Evolutionary conservation across 2,113 vertebrate genomes (phyloP).

Genomic region (Carassius auratus): DNA sequence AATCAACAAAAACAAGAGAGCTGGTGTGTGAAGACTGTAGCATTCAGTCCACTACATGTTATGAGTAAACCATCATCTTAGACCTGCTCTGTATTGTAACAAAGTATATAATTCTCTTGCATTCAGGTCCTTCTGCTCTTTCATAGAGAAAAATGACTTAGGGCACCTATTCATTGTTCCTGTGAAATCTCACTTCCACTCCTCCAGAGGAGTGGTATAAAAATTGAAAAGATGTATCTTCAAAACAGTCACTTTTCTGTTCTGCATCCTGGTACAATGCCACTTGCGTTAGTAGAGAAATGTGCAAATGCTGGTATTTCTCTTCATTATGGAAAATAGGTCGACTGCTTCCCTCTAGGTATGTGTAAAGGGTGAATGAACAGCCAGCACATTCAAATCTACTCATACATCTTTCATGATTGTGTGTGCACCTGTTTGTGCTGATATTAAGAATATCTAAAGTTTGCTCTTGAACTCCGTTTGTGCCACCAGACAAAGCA

Average conservation of each 20-base stretch:
- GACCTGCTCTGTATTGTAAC: background rate
- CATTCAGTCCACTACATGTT: background rate
- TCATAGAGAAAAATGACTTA: constrained; percentile 4
- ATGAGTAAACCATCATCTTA: background rate
- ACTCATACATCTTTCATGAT: constrained; percentile 49
- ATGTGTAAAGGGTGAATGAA: constrained; percentile 17
- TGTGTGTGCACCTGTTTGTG: constrained; percentile 15
- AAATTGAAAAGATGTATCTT: constrained; percentile 44
- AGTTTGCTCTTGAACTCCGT: background rate
- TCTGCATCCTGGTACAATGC: background rate
- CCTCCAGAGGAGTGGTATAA: constrained; percentile 11
- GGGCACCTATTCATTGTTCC: constrained; percentile 42
- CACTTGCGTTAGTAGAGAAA: background rate
- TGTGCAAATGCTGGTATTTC: constrained; percentile 17
- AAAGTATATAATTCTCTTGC: background rate
- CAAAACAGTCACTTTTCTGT: constrained; percentile 38
- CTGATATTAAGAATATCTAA: background rate
- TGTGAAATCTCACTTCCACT: constrained; percentile 48
- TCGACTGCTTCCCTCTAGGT: background rate
- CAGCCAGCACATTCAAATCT: constrained; percentile 36
- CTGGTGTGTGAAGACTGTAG: background rate
- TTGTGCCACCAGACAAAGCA: background rate
- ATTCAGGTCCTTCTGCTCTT: background rate
- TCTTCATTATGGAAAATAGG: constrained; percentile 37
- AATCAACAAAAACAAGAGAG: constrained; percentile 23